Evolutionary conservation across 2,888 invertebrate genomes (phyloP).

Genomic region (Gnatocerus cornutus): DNA sequence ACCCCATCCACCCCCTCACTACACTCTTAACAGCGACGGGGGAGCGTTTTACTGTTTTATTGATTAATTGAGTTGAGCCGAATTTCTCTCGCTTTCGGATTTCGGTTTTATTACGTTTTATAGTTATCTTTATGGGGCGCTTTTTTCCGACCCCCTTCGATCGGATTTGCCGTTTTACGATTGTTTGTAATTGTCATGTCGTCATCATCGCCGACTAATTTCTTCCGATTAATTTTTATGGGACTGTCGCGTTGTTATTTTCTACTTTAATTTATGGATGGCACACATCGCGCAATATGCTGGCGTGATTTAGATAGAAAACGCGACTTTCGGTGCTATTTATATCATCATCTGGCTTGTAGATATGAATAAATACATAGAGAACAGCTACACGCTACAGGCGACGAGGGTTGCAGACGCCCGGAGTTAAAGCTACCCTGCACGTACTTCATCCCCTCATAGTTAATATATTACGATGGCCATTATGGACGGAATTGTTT

Average conservation of each 20-base stretch:
- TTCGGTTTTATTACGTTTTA: slow-evolving; percentile 69
- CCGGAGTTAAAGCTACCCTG: slow-evolving; percentile 54
- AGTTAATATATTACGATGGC: slow-evolving; percentile 53
- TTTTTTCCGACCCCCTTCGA: slow-evolving; percentile 56
- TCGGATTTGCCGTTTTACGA: slow-evolving; percentile 61
- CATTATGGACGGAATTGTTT: slow-evolving; percentile 36
- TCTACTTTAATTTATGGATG: slow-evolving; percentile 67
- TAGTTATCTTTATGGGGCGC: slow-evolving; percentile 67
- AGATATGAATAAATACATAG: slow-evolving; percentile 69
- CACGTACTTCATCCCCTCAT: slow-evolving; percentile 44
- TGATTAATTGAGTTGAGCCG: slow-evolving; percentile 72
- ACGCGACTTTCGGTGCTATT: slow-evolving; percentile 69
- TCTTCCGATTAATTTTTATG: slow-evolving; percentile 69
- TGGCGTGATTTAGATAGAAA: slow-evolving; percentile 70
- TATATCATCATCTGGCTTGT: slow-evolving; percentile 69
- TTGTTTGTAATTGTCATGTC: slow-evolving; percentile 65
- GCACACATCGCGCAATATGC: slow-evolving; percentile 68
- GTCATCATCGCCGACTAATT: slow-evolving; percentile 65
- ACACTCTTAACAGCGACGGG: slow-evolving; percentile 70
- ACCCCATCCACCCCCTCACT: slow-evolving; percentile 57
- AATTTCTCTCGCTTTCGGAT: slow-evolving; percentile 69
- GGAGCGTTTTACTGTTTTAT: slow-evolving; percentile 72
- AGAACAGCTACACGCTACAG: slow-evolving; percentile 60
- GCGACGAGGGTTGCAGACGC: slow-evolving; percentile 52
- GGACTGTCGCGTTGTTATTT: slow-evolving; percentile 53